phyloP scores from a whole-genome alignment of 1,140 invertebrate species.

The Lepidotrigona ventralis region DNA sequence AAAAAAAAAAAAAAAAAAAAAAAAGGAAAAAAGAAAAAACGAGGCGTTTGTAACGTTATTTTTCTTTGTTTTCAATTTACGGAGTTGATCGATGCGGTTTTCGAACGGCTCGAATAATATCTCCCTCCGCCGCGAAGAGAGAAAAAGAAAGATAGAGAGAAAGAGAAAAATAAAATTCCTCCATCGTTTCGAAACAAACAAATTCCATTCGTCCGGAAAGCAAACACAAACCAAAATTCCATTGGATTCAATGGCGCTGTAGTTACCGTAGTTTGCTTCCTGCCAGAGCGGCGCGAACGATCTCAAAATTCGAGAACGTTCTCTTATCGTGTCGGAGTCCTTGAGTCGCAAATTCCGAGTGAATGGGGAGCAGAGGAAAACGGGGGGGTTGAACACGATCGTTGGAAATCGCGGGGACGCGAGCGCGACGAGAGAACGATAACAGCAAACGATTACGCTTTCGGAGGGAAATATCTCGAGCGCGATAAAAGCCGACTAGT shows the following conservation, averaged over 20 bases:
- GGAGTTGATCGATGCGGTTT: neutral
- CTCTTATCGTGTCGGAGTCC: neutral
- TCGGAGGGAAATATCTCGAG: conserved; percentile 31
- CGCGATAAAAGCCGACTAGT: conserved; percentile 35
- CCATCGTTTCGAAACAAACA: neutral
- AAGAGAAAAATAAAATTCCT: neutral
- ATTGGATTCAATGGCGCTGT: neutral
- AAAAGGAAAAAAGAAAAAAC: too few species aligned
- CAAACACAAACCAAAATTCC: neutral
- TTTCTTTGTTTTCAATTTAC: neutral
- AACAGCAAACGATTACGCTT: conserved; percentile 8
- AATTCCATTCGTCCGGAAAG: neutral
- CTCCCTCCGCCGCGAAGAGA: neutral
- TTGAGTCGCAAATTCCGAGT: neutral
- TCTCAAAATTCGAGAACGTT: neutral
- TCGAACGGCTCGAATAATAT: neutral
- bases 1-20: too few species aligned
- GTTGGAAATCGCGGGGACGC: neutral
- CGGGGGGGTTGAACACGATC: conserved; percentile 12
- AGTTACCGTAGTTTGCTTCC: neutral
- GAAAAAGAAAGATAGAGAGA: too few species aligned
- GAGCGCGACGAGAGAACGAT: conserved; percentile 12
- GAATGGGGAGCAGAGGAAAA: too few species aligned
- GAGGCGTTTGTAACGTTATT: neutral
- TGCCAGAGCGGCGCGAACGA: neutral